These are phyloP conservation scores for Gerris buenoi DNA, from an alignment of 1,140 invertebrate genomes.

Conservation along the genomic window DNA sequence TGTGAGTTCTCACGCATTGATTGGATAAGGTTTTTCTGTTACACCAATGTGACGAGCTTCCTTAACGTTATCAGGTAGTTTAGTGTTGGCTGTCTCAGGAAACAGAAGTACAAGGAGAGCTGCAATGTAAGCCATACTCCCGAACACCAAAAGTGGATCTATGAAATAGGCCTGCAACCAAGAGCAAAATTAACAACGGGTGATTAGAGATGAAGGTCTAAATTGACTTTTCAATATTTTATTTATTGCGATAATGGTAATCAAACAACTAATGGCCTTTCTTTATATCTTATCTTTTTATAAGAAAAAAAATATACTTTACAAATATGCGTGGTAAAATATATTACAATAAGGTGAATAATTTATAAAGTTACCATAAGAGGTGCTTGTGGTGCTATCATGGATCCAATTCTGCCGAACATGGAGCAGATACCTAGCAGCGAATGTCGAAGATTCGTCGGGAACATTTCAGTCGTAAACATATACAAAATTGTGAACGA, in stretches of 20 bases:
- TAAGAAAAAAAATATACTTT: too few relatives aligned
- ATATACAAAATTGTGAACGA: conserved; percentile 54
- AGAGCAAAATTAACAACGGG: neutral
- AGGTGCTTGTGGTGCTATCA: conserved; percentile 49
- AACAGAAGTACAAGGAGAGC: neutral
- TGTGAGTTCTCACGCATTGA: too few relatives aligned
- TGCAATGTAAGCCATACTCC: neutral
- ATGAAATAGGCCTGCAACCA: neutral
- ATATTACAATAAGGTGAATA: neutral
- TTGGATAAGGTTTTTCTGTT: neutral
- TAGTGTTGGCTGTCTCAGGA: neutral
- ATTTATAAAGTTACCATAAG: conserved; percentile 36
- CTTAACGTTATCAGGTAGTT: neutral
- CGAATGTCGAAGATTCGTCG: conserved; percentile 46
- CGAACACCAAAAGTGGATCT: neutral
- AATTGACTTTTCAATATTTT: neutral
- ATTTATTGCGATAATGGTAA: neutral
- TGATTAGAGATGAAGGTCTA: neutral
- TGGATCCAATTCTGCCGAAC: conserved; percentile 49
- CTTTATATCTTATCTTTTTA: neutral
- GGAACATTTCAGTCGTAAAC: conserved; percentile 56
- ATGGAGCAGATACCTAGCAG: conserved; percentile 51
- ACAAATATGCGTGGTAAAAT: too few relatives aligned
- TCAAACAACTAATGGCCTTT: neutral
- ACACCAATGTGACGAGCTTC: neutral